Evolutionary conservation across 2,888 invertebrate species (phyloP), one percentile per base, ranked within the genome.

Genomic region (Geotrupes spiniger): DNA sequence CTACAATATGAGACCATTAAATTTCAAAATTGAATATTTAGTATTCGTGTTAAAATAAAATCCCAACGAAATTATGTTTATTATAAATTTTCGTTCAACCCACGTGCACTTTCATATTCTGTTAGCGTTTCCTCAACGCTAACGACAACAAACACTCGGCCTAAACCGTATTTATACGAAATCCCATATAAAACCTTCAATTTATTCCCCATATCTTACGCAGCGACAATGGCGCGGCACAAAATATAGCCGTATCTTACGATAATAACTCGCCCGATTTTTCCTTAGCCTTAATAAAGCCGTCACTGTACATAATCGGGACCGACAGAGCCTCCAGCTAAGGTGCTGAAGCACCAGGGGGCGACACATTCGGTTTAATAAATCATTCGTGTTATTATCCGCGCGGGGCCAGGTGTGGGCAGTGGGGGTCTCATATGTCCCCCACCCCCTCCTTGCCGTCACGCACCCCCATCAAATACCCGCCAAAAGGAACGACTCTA

Each of bases 371-470:
- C 65, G 57, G 59, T 50, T 57, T 54, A 62, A 68, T 68, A 68
- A 68, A 68, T 68, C 68, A 68, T 66, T 55, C 57, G 57, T 49
- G 64, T 66, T 68, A 67, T 68, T 67, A 67, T 64, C 61, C 60
- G 60, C 60, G 60, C 56, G 59, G 62, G 57, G 63, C 65, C 67
- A 67, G 65, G 65, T 66, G 67, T 57, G 59, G 59, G 59, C 62
- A 56, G 59, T 52, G 54, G 56, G 60, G 59, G 56, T 49, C 51
- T 54, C 6, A 21, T 6, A 21, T 4, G 9, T 10, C 14, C 33
- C 33, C 6, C 33, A 8, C 33, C 10, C 33, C n/a, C 33, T 4
- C 21, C 21, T 21, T 21, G 6, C 21, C 21, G 21, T 33, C 33
- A 14, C 6, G 33, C 12, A 33, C 29, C 33, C 33, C 33, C 14